Conservation (phyloP, 2,888 invertebrate genomes). For the Andrena fulva region DNA sequence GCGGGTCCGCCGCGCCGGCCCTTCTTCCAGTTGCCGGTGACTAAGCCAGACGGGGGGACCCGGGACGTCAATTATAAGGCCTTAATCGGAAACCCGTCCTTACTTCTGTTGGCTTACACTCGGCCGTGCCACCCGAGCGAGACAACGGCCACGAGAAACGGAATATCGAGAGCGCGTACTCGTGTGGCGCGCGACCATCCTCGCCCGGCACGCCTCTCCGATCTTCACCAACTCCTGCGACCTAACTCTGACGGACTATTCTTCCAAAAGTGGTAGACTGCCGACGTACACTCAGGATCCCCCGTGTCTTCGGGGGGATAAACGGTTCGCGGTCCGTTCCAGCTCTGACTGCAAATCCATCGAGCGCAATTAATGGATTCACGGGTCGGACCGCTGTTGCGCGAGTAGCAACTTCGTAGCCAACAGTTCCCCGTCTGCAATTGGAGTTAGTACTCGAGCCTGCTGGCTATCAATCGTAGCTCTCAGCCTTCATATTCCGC, state of each 20-base stretch:
- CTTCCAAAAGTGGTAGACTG: not conserved
- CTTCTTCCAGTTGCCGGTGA: constrained; percentile 79
- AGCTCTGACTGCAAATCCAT: not conserved
- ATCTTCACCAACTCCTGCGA: not conserved
- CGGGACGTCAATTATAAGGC: constrained; percentile 84
- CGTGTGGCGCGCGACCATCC: constrained; percentile 29
- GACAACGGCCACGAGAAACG: constrained; percentile 59
- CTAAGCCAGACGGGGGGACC: constrained; percentile 78
- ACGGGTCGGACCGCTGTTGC: not conserved
- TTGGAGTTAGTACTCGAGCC: not conserved
- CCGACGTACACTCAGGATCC: not conserved
- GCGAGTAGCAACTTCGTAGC: not conserved
- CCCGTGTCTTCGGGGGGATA: not conserved
- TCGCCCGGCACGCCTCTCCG: constrained; percentile 8
- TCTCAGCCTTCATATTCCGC: not conserved
- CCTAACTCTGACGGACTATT: not conserved
- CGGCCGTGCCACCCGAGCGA: constrained; percentile 66
- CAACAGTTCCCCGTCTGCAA: not conserved
- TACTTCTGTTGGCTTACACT: constrained; percentile 82
- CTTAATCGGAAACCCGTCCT: constrained; percentile 84
- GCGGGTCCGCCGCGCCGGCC: constrained; percentile 71
- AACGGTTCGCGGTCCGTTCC: constrained; percentile 2
- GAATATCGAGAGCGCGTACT: constrained; percentile 57
- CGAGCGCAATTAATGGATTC: constrained; percentile 25
- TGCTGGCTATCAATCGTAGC: not conserved